A percentile compares a stretch with the other conserved stretches of the same genome.
Conservation (phyloP, 2,888 invertebrate species). For the Chymomyza caudatula region DNA sequence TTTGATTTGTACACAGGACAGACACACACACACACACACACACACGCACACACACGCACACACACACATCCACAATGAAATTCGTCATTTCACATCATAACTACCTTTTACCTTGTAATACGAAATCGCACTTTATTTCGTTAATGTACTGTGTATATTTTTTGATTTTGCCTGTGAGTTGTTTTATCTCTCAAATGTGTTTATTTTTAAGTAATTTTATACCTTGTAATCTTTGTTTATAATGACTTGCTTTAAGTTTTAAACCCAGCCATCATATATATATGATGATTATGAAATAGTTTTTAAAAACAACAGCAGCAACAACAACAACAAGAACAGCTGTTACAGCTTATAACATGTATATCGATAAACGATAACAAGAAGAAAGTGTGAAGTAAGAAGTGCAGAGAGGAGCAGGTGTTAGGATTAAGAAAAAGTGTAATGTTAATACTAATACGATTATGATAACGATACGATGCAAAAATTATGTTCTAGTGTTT, state of each 20-base stretch:
- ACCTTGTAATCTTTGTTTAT: background rate
- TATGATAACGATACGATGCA: slow-evolving; percentile 26
- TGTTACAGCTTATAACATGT: background rate
- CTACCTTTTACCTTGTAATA: background rate
- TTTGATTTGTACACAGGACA: background rate
- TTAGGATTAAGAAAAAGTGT: background rate
- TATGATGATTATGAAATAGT: background rate
- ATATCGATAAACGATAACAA: background rate
- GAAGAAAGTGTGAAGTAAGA: background rate
- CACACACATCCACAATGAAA: background rate
- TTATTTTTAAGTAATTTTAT: background rate
- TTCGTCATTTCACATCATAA: background rate
- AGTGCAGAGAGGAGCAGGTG: background rate
- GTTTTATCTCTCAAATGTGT: background rate
- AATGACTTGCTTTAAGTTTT: slow-evolving; percentile 2
- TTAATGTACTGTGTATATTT: background rate
- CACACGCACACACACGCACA: background rate
- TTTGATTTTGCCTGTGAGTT: background rate
- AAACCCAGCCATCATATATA: background rate
- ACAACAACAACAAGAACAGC: background rate
- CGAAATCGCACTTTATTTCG: background rate
- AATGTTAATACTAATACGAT: slow-evolving; percentile 1
- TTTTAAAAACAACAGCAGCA: background rate
- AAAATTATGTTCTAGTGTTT: background rate
- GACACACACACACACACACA: slow-evolving; percentile 12